Conservation (phyloP, 2,797 vertebrate genomes). For the Gadopsis bispinosus region DNA sequence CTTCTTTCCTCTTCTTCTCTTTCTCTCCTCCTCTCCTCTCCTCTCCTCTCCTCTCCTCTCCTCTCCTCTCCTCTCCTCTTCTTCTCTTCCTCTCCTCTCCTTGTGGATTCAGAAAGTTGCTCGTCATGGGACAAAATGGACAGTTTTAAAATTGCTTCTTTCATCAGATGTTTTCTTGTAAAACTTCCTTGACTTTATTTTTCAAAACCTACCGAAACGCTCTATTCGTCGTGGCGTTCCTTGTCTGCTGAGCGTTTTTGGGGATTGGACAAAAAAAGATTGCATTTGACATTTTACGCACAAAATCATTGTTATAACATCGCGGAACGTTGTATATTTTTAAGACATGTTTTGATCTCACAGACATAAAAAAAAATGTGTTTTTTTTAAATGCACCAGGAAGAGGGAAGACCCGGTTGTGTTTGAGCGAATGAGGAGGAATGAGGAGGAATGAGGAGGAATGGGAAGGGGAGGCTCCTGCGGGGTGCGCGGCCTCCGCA, state of each 20-base stretch:
- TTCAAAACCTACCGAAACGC: neutral
- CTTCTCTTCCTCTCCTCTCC: neutral
- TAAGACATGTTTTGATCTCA: neutral
- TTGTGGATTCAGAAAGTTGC: conserved; percentile 41
- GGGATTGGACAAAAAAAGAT: neutral
- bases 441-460: conserved; percentile 32
- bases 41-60: neutral
- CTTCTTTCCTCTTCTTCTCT: neutral
- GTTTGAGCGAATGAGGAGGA: conserved; percentile 50
- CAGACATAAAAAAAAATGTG: neutral
- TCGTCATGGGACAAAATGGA: conserved; percentile 44
- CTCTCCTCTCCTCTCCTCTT: neutral
- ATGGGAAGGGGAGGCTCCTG: conserved; percentile 25
- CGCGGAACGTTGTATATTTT: neutral
- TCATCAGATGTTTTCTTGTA: neutral
- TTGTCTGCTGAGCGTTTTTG: neutral
- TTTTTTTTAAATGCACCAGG: neutral
- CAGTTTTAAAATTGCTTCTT: conserved; percentile 28
- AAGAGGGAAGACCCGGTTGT: neutral
- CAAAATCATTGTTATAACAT: neutral
- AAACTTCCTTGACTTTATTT: neutral
- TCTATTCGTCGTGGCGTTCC: neutral
- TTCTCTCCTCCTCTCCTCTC: neutral
- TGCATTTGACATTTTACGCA: conserved; percentile 30
- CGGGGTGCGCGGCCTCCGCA: conserved; percentile 63